These are phyloP conservation scores for Porites divaricata DNA, from an alignment of 92 coral and sea anemone genomes.

Conservation along the genomic window DNA sequence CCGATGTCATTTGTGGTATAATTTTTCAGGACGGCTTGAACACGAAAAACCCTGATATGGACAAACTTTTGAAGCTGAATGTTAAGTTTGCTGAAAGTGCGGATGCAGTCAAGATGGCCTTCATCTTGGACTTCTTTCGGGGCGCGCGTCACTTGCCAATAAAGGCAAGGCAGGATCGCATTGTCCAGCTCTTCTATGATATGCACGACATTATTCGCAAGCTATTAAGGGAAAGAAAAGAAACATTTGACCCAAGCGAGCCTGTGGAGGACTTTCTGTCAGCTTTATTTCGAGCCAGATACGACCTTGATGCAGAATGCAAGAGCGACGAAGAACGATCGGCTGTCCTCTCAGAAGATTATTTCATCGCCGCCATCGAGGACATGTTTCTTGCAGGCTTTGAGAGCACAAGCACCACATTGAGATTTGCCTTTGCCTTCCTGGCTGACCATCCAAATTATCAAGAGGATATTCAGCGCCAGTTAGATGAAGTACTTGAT, in stretches of 20 bases:
- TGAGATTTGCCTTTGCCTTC: slow-evolving; percentile 38
- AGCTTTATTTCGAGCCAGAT: slow-evolving; percentile 12
- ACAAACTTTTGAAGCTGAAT: slow-evolving; percentile 19
- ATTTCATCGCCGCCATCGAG: slow-evolving; percentile 31
- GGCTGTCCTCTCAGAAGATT: slow-evolving; percentile 27
- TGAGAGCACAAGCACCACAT: slow-evolving; percentile 40
- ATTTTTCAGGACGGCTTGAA: slow-evolving; percentile 60
- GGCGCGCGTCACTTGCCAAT: not conserved
- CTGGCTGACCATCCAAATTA: slow-evolving; percentile 17
- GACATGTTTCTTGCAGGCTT: slow-evolving; percentile 53
- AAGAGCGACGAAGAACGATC: slow-evolving; percentile 25
- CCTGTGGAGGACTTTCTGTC: slow-evolving; percentile 15
- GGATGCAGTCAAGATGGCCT: not conserved
- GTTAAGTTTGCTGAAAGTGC: not conserved
- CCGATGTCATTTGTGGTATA: slow-evolving; percentile 62
- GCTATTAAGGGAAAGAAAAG: not conserved
- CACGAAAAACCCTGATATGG: slow-evolving; percentile 48
- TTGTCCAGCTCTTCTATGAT: not conserved
- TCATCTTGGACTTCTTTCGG: not conserved
- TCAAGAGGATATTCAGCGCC: slow-evolving; percentile 35
- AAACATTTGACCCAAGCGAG: slow-evolving; percentile 22
- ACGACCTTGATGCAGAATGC: not conserved
- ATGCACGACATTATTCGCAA: slow-evolving; percentile 7
- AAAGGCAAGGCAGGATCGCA: not conserved
- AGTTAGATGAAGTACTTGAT: slow-evolving; percentile 29